Evolutionary conservation across 2,113 vertebrate species (phyloP).

Genomic region (Alaudala cheleensis): DNA sequence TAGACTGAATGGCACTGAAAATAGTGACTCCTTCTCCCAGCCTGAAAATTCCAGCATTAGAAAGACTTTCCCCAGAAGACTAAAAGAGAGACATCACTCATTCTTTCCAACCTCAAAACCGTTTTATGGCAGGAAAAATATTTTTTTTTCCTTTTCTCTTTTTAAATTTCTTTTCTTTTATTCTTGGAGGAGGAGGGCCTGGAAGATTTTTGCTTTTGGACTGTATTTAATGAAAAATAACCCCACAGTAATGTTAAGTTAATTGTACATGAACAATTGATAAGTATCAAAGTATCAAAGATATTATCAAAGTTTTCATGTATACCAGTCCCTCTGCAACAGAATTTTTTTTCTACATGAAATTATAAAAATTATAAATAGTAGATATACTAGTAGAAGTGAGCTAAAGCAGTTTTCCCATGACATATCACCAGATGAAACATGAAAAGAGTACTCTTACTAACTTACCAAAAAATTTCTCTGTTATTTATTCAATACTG

Average conservation of each 20-base stretch:
- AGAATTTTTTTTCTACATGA: background rate
- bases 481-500: constrained; percentile 2
- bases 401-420: background rate
- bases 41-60: background rate
- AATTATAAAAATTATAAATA: background rate
- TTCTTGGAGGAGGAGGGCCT: background rate
- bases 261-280: background rate
- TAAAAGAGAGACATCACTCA: background rate
- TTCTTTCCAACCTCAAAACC: background rate
- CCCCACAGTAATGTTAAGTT: background rate
- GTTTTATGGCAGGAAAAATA: background rate
- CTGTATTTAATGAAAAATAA: background rate
- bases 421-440: background rate
- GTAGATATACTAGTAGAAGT: background rate
- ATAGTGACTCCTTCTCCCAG: background rate
- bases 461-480: background rate
- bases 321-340: background rate
- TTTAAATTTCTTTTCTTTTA: background rate
- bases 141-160: background rate
- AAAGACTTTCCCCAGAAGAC: background rate
- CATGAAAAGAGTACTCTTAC: background rate
- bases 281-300: background rate
- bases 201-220: background rate
- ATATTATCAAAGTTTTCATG: background rate
- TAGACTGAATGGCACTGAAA: background rate